These are phyloP conservation scores for Colletes collaris DNA, from an alignment of 2,888 invertebrate species.

Conservation along the genomic window DNA sequence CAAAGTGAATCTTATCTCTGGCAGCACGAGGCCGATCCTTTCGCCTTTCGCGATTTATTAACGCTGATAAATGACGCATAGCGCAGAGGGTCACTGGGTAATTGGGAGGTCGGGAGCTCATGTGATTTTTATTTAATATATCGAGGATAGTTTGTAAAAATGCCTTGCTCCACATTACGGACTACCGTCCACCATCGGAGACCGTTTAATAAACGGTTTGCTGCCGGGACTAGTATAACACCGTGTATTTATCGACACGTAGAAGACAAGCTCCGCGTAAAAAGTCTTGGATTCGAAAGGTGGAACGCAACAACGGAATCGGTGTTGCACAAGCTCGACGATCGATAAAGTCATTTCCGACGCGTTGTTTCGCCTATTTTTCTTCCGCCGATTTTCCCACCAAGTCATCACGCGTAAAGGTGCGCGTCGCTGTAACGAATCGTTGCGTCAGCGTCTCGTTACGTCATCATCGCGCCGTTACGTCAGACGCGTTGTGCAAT, in stretches of 20 bases:
- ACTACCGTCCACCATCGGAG: no score
- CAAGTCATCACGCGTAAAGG: background rate
- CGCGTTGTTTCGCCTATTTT: constrained; percentile 2
- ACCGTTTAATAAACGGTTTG: no score
- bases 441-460: constrained; percentile 52
- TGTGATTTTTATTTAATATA: background rate
- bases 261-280: no score
- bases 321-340: background rate
- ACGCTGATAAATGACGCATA: constrained; percentile 11
- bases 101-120: background rate
- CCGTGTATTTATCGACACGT: no score
- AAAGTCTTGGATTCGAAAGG: background rate
- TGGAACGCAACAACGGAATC: background rate
- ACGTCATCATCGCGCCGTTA: constrained; percentile 61
- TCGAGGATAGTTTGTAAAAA: background rate
- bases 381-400: constrained; percentile 3
- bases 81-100: constrained; percentile 7
- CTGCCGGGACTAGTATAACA: no score
- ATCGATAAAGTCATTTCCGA: constrained; percentile 3
- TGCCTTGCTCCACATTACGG: no score
- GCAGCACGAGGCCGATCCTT: constrained; percentile 2
- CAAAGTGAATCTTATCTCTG: constrained; percentile 6
- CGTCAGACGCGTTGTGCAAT: constrained; percentile 65
- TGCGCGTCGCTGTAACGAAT: background rate
- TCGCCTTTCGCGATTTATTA: constrained; percentile 1